Evolutionary conservation across 2,113 vertebrate species (phyloP).

Genomic region (Girardinichthys multiradiatus): DNA sequence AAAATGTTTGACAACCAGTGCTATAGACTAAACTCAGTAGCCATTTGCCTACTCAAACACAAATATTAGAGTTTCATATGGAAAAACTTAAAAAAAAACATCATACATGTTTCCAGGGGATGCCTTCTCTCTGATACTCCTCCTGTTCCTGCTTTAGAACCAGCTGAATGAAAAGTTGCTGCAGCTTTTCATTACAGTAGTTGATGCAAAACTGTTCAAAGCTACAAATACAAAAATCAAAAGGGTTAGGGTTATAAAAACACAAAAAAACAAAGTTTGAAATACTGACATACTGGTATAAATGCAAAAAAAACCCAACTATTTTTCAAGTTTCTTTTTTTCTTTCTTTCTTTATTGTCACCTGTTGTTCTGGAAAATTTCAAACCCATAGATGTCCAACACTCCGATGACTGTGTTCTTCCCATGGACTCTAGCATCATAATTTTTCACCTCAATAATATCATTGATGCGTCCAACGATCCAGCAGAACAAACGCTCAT

Average conservation of each 20-base stretch:
- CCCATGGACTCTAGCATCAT: slow-evolving; percentile 88
- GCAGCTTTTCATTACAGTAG: slow-evolving; percentile 98
- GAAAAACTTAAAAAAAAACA: neutral
- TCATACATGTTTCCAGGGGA: slow-evolving; percentile 95
- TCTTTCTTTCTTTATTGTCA: slow-evolving; percentile 38
- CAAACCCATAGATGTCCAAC: slow-evolving; percentile 98
- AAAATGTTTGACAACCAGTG: neutral
- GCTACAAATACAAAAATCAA: slow-evolving; percentile 67
- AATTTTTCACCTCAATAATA: slow-evolving; percentile 93
- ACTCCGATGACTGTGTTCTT: slow-evolving; percentile 98
- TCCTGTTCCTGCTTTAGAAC: slow-evolving; percentile 97
- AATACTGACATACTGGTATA: neutral
- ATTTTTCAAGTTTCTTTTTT: neutral
- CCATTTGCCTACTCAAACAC: neutral
- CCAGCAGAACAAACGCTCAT: slow-evolving; percentile 97
- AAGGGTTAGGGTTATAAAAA: too few species aligned
- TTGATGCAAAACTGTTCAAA: slow-evolving; percentile 99
- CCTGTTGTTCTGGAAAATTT: slow-evolving; percentile 99
- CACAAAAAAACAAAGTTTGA: neutral
- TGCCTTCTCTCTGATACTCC: slow-evolving; percentile 95
- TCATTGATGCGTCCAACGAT: slow-evolving; percentile 95
- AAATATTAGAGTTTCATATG: neutral
- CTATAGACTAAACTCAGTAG: neutral
- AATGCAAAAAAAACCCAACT: neutral
- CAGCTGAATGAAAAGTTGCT: slow-evolving; percentile 98